Conservation (phyloP, 2,797 vertebrate genomes). For the Arnoldichthys spilopterus region DNA sequence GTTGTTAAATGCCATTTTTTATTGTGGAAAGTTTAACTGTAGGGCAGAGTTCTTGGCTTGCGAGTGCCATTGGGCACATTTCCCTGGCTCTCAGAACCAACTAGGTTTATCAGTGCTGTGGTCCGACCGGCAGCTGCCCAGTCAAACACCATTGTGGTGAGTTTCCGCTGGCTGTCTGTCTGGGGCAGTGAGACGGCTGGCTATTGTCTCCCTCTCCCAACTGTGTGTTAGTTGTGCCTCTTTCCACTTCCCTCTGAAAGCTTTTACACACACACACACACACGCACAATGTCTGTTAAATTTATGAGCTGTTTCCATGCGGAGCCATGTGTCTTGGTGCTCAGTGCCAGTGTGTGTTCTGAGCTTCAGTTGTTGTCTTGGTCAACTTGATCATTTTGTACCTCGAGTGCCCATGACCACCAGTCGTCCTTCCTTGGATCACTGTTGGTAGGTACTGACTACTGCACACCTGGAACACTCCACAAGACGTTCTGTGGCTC, state of each 20-base stretch:
- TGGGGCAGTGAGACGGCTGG: neutral
- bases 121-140: constrained; percentile 16
- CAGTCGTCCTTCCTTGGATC: neutral
- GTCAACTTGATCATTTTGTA: too few species aligned
- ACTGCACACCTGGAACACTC: too few species aligned
- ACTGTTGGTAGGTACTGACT: too few species aligned
- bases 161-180: constrained; percentile 43
- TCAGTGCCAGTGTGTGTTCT: too few species aligned
- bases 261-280: neutral
- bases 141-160: constrained; percentile 36
- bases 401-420: too few species aligned
- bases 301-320: constrained; percentile 7
- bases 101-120: constrained; percentile 22
- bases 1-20: too few species aligned
- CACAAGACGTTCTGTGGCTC: too few species aligned
- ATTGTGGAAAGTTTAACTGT: too few species aligned
- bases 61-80: neutral
- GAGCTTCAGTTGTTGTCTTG: too few species aligned
- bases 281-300: neutral
- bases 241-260: constrained; percentile 28
- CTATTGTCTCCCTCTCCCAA: constrained; percentile 35
- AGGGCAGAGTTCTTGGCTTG: too few species aligned
- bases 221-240: constrained; percentile 5
- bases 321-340: neutral
- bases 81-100: neutral